Percentiles rank a stretch among this genome's conserved stretches.
Conservation (phyloP, 2,797 vertebrate species). For the Microctenopoma steveboyesi region DNA sequence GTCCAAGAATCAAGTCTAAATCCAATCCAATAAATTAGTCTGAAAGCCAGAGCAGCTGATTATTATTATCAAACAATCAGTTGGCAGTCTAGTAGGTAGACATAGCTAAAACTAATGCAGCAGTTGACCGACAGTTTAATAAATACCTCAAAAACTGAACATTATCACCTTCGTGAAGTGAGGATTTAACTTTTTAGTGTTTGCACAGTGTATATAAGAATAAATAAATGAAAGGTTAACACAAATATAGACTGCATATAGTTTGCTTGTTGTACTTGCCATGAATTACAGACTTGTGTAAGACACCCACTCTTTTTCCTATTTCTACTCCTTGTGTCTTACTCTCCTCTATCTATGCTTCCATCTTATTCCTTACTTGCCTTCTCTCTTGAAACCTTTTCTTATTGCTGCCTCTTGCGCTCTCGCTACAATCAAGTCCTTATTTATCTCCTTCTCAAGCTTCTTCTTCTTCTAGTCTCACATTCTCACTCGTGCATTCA, state of each 20-base stretch:
- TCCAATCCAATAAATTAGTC: no score
- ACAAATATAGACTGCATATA: neutral
- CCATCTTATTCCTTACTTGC: slow-evolving; percentile 1
- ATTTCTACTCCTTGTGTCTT: slow-evolving; percentile 6
- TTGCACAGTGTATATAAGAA: neutral
- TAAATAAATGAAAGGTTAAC: neutral
- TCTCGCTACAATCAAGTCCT: slow-evolving; percentile 29
- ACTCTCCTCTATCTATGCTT: slow-evolving; percentile 13
- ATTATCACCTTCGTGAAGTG: no score
- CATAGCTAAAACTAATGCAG: no score
- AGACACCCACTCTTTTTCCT: slow-evolving; percentile 14
- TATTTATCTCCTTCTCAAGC: slow-evolving; percentile 22
- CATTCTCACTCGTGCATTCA: slow-evolving; percentile 27
- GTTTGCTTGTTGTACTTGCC: neutral
- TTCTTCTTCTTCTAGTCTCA: neutral
- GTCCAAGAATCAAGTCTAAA: no score
- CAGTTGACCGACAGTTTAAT: no score
- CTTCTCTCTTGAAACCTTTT: neutral
- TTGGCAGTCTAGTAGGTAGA: no score
- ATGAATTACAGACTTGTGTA: neutral
- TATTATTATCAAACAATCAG: no score
- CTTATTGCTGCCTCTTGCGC: neutral
- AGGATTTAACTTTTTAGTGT: no score
- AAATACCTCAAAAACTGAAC: no score
- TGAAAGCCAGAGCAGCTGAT: no score